These are phyloP conservation scores for Phrixothrix hirtus DNA, from an alignment of 2,888 invertebrate genomes.

Conservation along the genomic window DNA sequence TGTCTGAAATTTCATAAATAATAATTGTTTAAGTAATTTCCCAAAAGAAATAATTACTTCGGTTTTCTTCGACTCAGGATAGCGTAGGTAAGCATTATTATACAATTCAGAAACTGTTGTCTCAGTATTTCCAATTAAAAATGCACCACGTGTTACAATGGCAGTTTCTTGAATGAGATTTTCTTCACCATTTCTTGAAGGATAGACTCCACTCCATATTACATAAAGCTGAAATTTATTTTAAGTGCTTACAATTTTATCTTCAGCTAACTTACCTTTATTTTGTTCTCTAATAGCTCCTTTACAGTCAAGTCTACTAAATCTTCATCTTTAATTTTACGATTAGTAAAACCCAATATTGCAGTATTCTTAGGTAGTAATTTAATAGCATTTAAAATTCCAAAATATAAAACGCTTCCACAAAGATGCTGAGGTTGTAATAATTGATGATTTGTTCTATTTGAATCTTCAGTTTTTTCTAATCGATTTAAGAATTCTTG, in stretches of 20 bases:
- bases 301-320: slow-evolving; percentile 56
- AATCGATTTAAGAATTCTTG: slow-evolving; percentile 31
- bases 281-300: slow-evolving; percentile 55
- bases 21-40: slow-evolving; percentile 1
- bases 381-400: slow-evolving; percentile 63
- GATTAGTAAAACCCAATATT: slow-evolving; percentile 64
- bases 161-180: slow-evolving; percentile 56
- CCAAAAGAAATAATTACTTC: slow-evolving; percentile 21
- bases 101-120: slow-evolving; percentile 33
- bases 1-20: slow-evolving; percentile 26
- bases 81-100: slow-evolving; percentile 9
- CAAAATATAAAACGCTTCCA: slow-evolving; percentile 63
- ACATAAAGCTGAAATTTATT: slow-evolving; percentile 55
- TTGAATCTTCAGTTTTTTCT: slow-evolving; percentile 12
- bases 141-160: slow-evolving; percentile 56
- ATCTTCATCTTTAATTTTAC: slow-evolving; percentile 60
- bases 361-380: slow-evolving; percentile 67
- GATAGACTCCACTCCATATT: slow-evolving; percentile 57
- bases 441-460: slow-evolving; percentile 14
- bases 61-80: slow-evolving; percentile 14
- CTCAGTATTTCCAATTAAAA: slow-evolving; percentile 48
- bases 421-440: slow-evolving; percentile 39
- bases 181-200: slow-evolving; percentile 54
- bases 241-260: background rate
- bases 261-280: slow-evolving; percentile 48